Evolutionary conservation across 2,113 vertebrate genomes (phyloP).

Genomic region (Salvator merianae): DNA sequence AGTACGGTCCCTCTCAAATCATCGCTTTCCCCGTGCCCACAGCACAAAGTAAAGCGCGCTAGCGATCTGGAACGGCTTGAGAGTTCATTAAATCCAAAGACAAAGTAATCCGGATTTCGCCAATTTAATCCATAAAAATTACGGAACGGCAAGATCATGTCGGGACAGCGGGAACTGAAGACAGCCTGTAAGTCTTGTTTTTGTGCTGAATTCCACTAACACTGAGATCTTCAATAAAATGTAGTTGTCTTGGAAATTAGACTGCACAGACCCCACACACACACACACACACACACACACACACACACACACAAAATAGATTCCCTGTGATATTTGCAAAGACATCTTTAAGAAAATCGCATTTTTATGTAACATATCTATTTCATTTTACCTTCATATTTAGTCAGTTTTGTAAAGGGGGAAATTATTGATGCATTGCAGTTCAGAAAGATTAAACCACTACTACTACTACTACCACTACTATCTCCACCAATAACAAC

Average conservation of each 20-base stretch:
- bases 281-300: neutral
- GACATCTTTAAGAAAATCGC: neutral
- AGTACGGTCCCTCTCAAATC: no score
- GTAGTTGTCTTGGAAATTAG: conserved; percentile 18
- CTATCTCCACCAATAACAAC: no score
- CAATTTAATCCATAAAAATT: no score
- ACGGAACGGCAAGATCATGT: no score
- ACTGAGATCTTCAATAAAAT: conserved; percentile 15
- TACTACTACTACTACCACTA: no score
- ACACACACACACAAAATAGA: neutral
- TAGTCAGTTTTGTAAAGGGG: neutral
- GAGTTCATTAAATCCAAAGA: no score
- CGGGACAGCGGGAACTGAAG: no score
- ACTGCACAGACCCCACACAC: neutral
- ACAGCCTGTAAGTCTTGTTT: conserved; percentile 14
- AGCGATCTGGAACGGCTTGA: no score
- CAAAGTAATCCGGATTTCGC: no score
- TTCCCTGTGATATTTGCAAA: neutral
- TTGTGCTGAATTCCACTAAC: conserved; percentile 46
- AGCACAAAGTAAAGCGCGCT: no score
- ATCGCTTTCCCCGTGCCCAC: no score
- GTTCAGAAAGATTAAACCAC: neutral
- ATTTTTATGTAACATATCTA: neutral
- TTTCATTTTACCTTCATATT: neutral
- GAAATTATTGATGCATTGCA: neutral